phyloP scores from a whole-genome alignment of 1,140 invertebrate genomes.

The Daktulosphaira vitifoliae region DNA sequence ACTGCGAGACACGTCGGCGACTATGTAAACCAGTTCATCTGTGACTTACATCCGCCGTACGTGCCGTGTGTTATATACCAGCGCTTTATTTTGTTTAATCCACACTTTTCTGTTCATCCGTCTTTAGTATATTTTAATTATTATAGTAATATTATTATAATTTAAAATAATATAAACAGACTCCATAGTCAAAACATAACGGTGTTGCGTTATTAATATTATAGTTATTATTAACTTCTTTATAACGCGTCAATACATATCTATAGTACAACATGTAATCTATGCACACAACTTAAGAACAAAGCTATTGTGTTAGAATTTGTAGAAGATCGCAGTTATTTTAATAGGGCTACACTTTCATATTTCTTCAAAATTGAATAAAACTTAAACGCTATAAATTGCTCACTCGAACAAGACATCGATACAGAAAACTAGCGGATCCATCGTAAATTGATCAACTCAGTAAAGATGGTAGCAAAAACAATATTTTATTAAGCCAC shows the following conservation, averaged over 20 bases:
- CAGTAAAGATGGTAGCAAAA: not conserved
- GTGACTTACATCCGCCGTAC: too few species aligned
- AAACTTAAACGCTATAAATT: not conserved
- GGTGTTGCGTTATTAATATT: too few species aligned
- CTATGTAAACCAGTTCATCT: too few species aligned
- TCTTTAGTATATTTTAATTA: not conserved
- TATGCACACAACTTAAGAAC: not conserved
- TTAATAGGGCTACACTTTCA: not conserved
- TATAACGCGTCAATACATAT: not conserved
- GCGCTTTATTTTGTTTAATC: too few species aligned
- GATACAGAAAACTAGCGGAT: not conserved
- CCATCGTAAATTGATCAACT: not conserved
- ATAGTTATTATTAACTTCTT: too few species aligned
- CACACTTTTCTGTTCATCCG: not conserved
- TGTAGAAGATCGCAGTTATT: not conserved
- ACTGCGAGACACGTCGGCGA: too few species aligned
- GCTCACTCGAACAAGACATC: not conserved
- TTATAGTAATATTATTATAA: not conserved
- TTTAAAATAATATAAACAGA: not conserved
- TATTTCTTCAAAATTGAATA: not conserved
- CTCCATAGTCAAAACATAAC: too few species aligned
- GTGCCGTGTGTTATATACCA: too few species aligned
- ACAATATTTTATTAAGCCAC: not conserved
- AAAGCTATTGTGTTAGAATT: not conserved
- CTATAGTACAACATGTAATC: not conserved